phyloP scores from a whole-genome alignment of 2,797 vertebrate species.

The Cryptoblepharus egeriae region DNA sequence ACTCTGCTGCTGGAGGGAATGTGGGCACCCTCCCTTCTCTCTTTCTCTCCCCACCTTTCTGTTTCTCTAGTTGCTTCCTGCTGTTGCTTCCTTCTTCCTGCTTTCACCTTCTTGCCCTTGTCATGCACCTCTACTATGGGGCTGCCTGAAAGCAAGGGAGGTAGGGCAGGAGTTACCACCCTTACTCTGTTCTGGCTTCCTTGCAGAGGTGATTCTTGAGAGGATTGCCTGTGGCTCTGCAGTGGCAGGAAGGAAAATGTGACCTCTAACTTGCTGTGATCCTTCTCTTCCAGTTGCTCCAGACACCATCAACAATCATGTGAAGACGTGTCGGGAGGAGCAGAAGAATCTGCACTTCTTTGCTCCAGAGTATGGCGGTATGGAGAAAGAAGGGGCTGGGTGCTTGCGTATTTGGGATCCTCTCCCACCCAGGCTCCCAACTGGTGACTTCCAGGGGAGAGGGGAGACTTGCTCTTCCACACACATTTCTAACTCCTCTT shows the following conservation, averaged over 20 bases:
- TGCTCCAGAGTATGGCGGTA: constrained; percentile 96
- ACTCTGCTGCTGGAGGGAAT: not conserved
- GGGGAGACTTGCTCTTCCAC: too few relatives aligned
- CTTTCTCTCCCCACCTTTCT: too few relatives aligned
- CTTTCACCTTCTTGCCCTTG: too few relatives aligned
- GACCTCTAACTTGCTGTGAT: not conserved
- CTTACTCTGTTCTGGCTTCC: not conserved
- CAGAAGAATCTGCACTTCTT: constrained; percentile 97
- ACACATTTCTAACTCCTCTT: not conserved
- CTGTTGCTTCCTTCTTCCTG: not conserved
- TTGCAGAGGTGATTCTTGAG: not conserved
- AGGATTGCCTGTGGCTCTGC: not conserved
- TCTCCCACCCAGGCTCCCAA: not conserved
- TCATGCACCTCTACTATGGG: not conserved
- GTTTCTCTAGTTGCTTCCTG: too few relatives aligned
- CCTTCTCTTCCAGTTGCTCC: constrained; percentile 87
- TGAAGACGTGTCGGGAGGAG: constrained; percentile 95
- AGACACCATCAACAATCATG: constrained; percentile 96
- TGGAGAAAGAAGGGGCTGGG: not conserved
- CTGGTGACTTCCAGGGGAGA: not conserved
- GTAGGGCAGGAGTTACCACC: not conserved
- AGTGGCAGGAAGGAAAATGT: not conserved
- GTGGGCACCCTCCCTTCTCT: too few relatives aligned
- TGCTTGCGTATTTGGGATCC: not conserved
- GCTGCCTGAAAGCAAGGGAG: not conserved